Base-by-base conservation (phyloP, 2,113 vertebrate genomes). In the Buteo buteo region DNA sequence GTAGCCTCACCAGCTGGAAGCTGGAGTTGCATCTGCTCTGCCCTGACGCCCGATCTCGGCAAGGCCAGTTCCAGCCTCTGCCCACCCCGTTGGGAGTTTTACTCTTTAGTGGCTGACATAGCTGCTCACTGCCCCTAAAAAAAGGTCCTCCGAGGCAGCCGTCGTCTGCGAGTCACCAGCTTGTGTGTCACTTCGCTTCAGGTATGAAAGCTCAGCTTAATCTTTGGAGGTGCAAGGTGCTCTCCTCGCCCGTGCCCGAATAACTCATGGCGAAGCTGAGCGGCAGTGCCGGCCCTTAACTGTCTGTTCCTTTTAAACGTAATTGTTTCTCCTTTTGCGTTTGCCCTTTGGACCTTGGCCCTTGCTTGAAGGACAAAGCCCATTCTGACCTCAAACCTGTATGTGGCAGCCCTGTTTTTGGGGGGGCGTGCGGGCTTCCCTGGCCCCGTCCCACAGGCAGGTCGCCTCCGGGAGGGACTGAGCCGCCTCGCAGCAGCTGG, bases 231-330 rank as follows among this genome's bases (percentile, higher is more conserved):
- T 74, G 66, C 16, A 31, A 86, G 55, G 47, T 78, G 55, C 59
- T 91, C 20, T 86, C 29, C 52, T 94, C 0, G 4, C 66, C 54
- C 69, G 40, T 1, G 10, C 62, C 38, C 3, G 3, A 14, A 2
- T 44, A 73, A 34, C 40, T 82, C 13, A 3, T 0, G 3, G 8
- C 0, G 0, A 76, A 81, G 20, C 42, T 47, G n/a, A 13, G 25
- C 32, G 2, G 2, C 20, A 19, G 2, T n/a, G 40, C 13, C 0
- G 0, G n/a, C 66, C 44, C 36, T 50, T 36, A 67, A 26, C 38
- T 8, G 8, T 22, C 55, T 55, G 10, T 52, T 76, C 16, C 62
- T 58, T 82, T 72, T 47, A 28, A 70, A 54, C 47, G 40, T 50
- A 10, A 52, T 38, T 13, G 4, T 66, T 80, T 87, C 49, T 82